Percentiles rank a stretch among this genome's conserved stretches.
These are phyloP conservation scores for Cyrtonyx montezumae DNA, from an alignment of 2,113 vertebrate species.

Conservation along the genomic window DNA sequence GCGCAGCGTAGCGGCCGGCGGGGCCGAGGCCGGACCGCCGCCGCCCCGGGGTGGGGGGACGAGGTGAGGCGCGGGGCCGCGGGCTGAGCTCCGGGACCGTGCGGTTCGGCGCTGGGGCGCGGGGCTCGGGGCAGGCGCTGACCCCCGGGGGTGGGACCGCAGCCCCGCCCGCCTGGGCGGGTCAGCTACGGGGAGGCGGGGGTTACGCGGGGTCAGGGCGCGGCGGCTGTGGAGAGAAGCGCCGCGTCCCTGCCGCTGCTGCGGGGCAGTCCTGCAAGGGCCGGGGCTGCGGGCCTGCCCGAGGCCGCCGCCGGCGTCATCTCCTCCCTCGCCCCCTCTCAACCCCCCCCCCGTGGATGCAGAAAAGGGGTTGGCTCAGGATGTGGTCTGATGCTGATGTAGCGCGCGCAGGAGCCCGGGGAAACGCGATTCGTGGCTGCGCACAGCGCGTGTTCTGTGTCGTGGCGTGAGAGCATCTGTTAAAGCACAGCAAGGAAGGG, in stretches of 20 bases:
- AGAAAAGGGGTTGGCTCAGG: slow-evolving; percentile 29
- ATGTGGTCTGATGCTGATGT: slow-evolving; percentile 69
- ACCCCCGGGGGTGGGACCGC: neutral
- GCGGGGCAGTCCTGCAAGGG: neutral
- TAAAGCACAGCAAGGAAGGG: neutral
- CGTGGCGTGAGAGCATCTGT: neutral
- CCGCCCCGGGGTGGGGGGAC: too few relatives aligned
- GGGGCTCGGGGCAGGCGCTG: neutral
- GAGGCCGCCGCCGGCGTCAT: rapidly evolving
- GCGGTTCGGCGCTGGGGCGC: too few relatives aligned
- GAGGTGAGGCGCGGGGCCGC: neutral
- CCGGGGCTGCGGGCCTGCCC: neutral
- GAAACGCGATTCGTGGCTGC: neutral
- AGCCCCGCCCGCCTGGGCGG: neutral
- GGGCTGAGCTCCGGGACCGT: too few relatives aligned
- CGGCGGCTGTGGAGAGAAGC: too few relatives aligned
- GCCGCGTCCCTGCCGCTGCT: too few relatives aligned
- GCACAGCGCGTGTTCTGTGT: neutral
- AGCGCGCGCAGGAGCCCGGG: neutral
- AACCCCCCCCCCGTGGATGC: neutral
- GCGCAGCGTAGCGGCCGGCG: neutral
- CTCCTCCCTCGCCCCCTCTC: neutral
- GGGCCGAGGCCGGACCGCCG: neutral
- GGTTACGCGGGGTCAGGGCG: neutral
- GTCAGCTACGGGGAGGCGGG: neutral